phyloP scores from a whole-genome alignment of 2,797 vertebrate genomes.

The Fistularia tabacaria region DNA sequence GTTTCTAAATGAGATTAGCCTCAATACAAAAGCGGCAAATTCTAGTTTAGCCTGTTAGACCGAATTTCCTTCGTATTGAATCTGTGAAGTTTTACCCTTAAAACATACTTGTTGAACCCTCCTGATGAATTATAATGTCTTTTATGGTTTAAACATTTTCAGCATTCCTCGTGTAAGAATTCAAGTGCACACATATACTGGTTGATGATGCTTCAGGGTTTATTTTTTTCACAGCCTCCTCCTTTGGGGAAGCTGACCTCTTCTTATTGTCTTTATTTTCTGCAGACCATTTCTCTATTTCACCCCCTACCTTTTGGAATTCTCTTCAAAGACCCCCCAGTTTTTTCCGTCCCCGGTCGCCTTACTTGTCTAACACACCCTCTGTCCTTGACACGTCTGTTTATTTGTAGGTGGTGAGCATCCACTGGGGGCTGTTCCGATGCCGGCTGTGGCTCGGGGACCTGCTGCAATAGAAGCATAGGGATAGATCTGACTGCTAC shows the following conservation, averaged over 20 bases:
- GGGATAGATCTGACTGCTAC: not conserved
- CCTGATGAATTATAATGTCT: not conserved
- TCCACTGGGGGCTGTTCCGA: not conserved
- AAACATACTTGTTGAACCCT: constrained; percentile 13
- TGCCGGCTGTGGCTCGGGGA: constrained; percentile 1
- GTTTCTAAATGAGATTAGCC: constrained; percentile 8
- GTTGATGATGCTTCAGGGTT: too few relatives aligned
- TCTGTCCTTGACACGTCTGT: constrained; percentile 25
- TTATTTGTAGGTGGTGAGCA: constrained; percentile 39
- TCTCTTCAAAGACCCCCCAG: too few relatives aligned
- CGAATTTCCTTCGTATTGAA: constrained; percentile 20
- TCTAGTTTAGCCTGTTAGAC: not conserved
- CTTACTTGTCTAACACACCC: constrained; percentile 16
- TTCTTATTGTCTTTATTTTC: too few relatives aligned
- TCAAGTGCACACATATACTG: too few relatives aligned
- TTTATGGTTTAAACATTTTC: not conserved
- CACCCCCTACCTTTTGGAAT: too few relatives aligned
- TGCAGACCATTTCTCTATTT: too few relatives aligned
- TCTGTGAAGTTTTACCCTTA: not conserved
- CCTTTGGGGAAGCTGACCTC: too few relatives aligned
- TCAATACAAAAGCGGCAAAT: constrained; percentile 2
- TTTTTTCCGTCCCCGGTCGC: too few relatives aligned
- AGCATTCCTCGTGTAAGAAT: too few relatives aligned
- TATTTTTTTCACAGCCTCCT: too few relatives aligned
- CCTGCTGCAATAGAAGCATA: constrained; percentile 20